Evolutionary conservation across 2,888 invertebrate species (phyloP), one percentile per base, ranked within the genome.

Genomic region (Drosophila niveifrons): DNA sequence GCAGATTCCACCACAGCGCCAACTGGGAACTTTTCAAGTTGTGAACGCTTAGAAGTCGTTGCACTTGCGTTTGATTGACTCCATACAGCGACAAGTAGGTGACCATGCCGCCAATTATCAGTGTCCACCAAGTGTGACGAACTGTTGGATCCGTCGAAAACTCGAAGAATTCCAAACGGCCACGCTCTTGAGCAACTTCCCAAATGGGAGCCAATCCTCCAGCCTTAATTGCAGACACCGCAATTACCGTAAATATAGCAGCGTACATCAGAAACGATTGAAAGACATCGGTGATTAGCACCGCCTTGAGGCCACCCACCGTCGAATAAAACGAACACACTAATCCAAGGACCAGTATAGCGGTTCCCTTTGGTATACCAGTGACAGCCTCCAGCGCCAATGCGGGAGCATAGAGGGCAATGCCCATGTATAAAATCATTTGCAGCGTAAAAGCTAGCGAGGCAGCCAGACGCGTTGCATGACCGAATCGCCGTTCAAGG

Each of bases 341-440:
- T 55, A 96, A 89, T 1, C 95, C 94, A 91, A 86, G 83, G 1
- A 94, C 94, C 68, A 97, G 91, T 80, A 97, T 96, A 1, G 97
- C 96, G 47, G 94, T 93, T 11, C 94, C 91, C 92, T 95, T 94
- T 39, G 94, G 94, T 18, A 97, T 93, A 11, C 96, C 96, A 1
- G 97, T 97, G 23, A 97, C 95, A 8, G 98, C 95, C 91, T 96
- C 96, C 23, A 99, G 92, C 0, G 98, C 98, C 75, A 99, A 93
- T 0, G 98, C 96, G 2, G 99, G 98, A 0, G 98, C 98, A 92
- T 98, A 98, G n/a, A 99, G 92, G 4, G 98, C 98, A 76, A 99
- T 96, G 0, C 98, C 97, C 94, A 97, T 97, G 83, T 97, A 97
- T n/a, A 97, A 93, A 80, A 98, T 94, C 96, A 98, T 97, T 93